Base-by-base conservation (phyloP, 2,888 invertebrate genomes). In the Anorthoa munda region DNA sequence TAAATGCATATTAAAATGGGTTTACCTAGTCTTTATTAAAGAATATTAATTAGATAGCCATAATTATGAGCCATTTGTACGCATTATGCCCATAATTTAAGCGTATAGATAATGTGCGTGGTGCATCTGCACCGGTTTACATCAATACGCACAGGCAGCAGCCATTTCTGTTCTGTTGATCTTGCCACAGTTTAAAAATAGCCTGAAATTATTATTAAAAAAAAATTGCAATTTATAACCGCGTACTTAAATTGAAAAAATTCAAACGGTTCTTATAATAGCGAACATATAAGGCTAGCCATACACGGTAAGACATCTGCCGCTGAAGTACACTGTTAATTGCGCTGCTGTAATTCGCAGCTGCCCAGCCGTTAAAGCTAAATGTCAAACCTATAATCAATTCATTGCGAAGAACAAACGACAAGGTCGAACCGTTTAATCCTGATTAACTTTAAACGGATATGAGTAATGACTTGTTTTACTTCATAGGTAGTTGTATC, bases 311-410 rank as follows among this genome's bases (percentile, higher is more conserved):
- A 88, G 75, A 91, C 96, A 95, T 95, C 95, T 95, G 96, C 95
- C 88, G 76, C 61, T 79, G 76, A 83, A 85, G 86, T 86, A 89
- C 92, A 92, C 92, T 85, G 90, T 88, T 90, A 91, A 94, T 92
- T 93, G 89, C 91, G 76, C 72, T 86, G 83, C 73, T 79, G 88
- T 89, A 89, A 90, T 93, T 92, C 88, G 94, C 95, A 95, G 94
- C 95, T 95, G 95, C 89, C 87, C 85, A 80, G 86, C 89, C 90
- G 92, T 93, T 92, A 87, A 74, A 87, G 86, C 90, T 95, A 96
- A 96, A 96, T 96, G 95, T 95, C 95, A 96, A 91, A 90, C 90
- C 82, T 87, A 87, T 92, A 91, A 93, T 92, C 92, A 93, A 94
- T 93, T 93, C 90, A 91, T 88, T 90, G 91, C 85, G 89, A 90